Percentiles rank a stretch among this genome's conserved stretches.
phyloP scores from a whole-genome alignment of 23 tunicate species.

The Pegea sp. region DNA sequence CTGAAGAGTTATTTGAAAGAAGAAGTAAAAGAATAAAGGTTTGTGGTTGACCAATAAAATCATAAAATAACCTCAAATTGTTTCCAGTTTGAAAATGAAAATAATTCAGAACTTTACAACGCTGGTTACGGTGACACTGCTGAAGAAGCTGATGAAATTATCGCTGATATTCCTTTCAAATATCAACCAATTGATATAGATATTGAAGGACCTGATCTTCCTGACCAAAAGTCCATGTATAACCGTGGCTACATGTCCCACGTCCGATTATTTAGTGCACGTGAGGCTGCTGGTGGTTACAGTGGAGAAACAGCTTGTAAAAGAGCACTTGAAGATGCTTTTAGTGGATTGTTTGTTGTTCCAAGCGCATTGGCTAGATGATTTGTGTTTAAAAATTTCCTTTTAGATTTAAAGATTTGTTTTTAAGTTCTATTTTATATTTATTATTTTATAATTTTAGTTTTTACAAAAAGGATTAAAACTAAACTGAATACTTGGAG shows the following conservation, averaged over 20 bases:
- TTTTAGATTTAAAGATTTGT: too few species aligned
- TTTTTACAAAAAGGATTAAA: too few species aligned
- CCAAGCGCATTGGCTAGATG: too few species aligned
- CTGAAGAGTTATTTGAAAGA: conserved; percentile 12
- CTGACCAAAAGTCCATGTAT: too few species aligned
- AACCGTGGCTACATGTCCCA: conserved; percentile 1
- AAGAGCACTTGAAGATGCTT: not conserved
- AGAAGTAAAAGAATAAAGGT: conserved; percentile 3
- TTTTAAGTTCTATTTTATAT: too few species aligned
- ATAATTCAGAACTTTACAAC: not conserved
- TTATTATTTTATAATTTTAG: too few species aligned
- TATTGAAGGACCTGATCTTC: too few species aligned
- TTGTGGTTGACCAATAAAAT: not conserved
- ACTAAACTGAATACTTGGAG: too few species aligned
- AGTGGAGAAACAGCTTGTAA: not conserved
- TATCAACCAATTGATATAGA: conserved; percentile 4
- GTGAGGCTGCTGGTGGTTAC: not conserved
- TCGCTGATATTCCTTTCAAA: not conserved
- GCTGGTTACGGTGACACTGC: not conserved
- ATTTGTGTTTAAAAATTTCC: too few species aligned
- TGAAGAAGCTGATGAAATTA: not conserved
- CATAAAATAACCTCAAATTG: not conserved
- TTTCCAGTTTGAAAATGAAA: not conserved
- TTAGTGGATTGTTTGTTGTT: not conserved
- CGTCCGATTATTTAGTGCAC: not conserved